phyloP scores from a whole-genome alignment of 2,113 vertebrate genomes.

The Paraplagusia blochii region DNA sequence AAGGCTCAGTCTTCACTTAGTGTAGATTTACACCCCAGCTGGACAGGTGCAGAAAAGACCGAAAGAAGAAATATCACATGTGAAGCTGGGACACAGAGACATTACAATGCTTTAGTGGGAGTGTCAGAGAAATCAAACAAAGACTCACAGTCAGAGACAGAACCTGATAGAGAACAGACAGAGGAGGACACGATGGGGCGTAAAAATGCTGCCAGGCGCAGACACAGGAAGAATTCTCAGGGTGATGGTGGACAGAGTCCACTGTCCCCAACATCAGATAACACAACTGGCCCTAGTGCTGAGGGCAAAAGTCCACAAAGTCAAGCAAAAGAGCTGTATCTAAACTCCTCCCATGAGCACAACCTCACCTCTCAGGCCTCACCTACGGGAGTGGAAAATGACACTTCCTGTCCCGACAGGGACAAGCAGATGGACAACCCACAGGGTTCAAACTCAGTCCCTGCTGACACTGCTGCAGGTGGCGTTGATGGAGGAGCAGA shows the following conservation, averaged over 20 bases:
- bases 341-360: constrained; percentile 47
- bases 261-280: constrained; percentile 24
- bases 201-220: constrained; percentile 58
- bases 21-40: constrained; percentile 10
- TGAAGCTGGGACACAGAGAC: constrained; percentile 9
- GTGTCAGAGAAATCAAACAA: constrained; percentile 41
- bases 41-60: constrained; percentile 20
- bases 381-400: constrained; percentile 40
- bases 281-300: constrained; percentile 14
- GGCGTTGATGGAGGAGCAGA: constrained; percentile 10
- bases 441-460: constrained; percentile 26
- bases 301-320: constrained; percentile 40
- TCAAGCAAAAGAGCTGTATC: constrained; percentile 13
- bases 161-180: constrained; percentile 33
- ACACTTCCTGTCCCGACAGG: constrained; percentile 17
- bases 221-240: constrained; percentile 53
- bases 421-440: constrained; percentile 17
- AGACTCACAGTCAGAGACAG: constrained; percentile 29
- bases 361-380: constrained; percentile 35
- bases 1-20: constrained; percentile 33
- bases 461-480: constrained; percentile 1
- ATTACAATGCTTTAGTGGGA: constrained; percentile 40
- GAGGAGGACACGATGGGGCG: constrained; percentile 64
- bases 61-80: constrained; percentile 23
- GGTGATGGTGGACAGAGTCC: constrained; percentile 44